phyloP scores from a whole-genome alignment of 2,888 invertebrate genomes.

The Julus scandinavius region DNA sequence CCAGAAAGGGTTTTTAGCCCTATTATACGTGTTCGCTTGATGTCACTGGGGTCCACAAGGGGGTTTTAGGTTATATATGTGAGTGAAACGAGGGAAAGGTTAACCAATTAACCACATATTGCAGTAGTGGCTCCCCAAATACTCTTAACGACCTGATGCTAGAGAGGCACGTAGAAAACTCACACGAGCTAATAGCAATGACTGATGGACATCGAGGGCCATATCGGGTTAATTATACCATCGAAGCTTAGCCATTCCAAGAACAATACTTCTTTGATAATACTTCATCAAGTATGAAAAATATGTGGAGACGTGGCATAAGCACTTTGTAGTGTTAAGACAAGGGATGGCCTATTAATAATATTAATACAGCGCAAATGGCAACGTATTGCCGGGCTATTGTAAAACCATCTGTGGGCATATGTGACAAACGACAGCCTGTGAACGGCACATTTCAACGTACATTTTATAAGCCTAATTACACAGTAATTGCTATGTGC shows the following conservation, averaged over 20 bases:
- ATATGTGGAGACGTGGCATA: background rate
- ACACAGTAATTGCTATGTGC: too few relatives aligned
- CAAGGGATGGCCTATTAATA: background rate
- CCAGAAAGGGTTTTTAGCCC: background rate
- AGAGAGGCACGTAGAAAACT: constrained; percentile 21
- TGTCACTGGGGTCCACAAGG: background rate
- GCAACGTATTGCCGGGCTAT: too few relatives aligned
- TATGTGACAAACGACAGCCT: too few relatives aligned
- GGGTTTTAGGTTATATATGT: constrained; percentile 30
- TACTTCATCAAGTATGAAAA: constrained; percentile 19
- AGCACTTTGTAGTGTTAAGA: too few relatives aligned
- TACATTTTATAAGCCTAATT: too few relatives aligned
- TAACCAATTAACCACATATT: constrained; percentile 40
- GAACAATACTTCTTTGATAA: constrained; percentile 20
- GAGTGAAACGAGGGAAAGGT: constrained; percentile 34
- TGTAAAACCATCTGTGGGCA: too few relatives aligned
- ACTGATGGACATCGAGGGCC: constrained; percentile 23
- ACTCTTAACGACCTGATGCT: background rate
- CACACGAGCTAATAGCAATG: constrained; percentile 28
- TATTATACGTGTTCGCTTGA: background rate
- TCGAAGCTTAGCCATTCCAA: constrained; percentile 17
- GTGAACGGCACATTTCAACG: too few relatives aligned
- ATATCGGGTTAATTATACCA: constrained; percentile 1
- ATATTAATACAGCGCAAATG: too few relatives aligned
- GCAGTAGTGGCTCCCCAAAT: constrained; percentile 25